These are phyloP conservation scores for Lepidochrysops patricia DNA, from an alignment of 2,888 invertebrate species.

Conservation along the genomic window DNA sequence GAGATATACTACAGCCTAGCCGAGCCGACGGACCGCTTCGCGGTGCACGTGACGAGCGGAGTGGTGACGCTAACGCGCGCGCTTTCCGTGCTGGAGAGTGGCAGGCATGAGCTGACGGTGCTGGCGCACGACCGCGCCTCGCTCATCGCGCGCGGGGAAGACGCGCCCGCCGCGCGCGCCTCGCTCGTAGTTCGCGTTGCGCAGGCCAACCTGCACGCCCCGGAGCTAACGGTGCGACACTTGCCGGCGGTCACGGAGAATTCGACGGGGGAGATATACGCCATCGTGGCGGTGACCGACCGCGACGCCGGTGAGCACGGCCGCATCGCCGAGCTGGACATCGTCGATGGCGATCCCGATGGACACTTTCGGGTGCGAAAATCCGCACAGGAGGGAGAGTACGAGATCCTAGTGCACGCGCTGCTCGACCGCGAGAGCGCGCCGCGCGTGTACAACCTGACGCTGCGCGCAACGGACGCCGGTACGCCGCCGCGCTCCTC, in stretches of 20 bases:
- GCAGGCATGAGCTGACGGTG: slow-evolving; percentile 84
- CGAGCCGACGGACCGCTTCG: slow-evolving; percentile 87
- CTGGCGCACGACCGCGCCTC: slow-evolving; percentile 90
- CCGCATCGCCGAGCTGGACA: slow-evolving; percentile 85
- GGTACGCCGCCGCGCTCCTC: slow-evolving; percentile 86
- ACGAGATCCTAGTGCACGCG: slow-evolving; percentile 85
- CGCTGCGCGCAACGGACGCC: slow-evolving; percentile 87
- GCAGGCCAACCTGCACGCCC: slow-evolving; percentile 89
- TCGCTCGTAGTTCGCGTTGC: slow-evolving; percentile 83
- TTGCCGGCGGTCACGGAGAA: slow-evolving; percentile 88
- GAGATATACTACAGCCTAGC: slow-evolving; percentile 96
- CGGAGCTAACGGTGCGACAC: slow-evolving; percentile 86
- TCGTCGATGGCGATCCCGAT: slow-evolving; percentile 92
- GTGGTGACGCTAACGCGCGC: slow-evolving; percentile 88
- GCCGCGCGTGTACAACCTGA: slow-evolving; percentile 89
- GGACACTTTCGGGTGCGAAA: slow-evolving; percentile 87
- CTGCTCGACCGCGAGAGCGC: slow-evolving; percentile 85
- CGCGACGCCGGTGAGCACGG: slow-evolving; percentile 90
- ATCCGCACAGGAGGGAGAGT: slow-evolving; percentile 79
- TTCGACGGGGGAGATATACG: slow-evolving; percentile 89
- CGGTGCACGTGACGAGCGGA: slow-evolving; percentile 94
- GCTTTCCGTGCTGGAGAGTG: slow-evolving; percentile 80
- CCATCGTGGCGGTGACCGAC: slow-evolving; percentile 89
- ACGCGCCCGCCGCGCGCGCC: slow-evolving; percentile 84
- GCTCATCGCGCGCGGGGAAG: slow-evolving; percentile 56